A percentile compares a stretch with the other conserved stretches of the same genome.
phyloP scores from a whole-genome alignment of 2,113 vertebrate species.

The Excalfactoria chinensis region DNA sequence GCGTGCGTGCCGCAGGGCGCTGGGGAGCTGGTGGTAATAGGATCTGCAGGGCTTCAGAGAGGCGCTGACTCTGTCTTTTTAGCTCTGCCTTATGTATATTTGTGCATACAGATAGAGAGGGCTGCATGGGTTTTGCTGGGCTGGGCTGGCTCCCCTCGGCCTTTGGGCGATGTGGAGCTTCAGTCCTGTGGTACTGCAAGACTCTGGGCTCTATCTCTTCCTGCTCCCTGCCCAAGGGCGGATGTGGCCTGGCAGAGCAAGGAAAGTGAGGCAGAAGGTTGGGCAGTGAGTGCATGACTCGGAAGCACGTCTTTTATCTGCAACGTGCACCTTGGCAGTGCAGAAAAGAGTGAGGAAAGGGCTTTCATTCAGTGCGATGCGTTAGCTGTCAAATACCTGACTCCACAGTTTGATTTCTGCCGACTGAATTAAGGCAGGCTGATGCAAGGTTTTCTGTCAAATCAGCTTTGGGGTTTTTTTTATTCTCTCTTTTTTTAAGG shows the following conservation, averaged over 20 bases:
- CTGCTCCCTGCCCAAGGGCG: neutral
- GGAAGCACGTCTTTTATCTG: neutral
- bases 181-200: neutral
- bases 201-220: neutral
- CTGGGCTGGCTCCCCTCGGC: neutral
- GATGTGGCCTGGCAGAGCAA: neutral
- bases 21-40: slow-evolving; percentile 38
- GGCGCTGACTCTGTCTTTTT: slow-evolving; percentile 56
- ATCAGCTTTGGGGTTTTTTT: neutral
- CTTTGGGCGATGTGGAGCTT: accelerated
- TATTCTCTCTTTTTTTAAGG: neutral
- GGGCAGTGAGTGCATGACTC: accelerated
- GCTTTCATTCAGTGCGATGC: neutral
- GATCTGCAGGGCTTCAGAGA: slow-evolving; percentile 26
- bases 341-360: neutral
- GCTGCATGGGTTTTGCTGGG: neutral
- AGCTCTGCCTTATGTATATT: neutral
- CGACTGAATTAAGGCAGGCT: neutral
- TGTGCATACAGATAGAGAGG: neutral
- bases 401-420: neutral
- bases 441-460: neutral
- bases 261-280: neutral
- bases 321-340: neutral
- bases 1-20: slow-evolving; percentile 1
- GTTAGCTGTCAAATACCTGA: neutral